Evolutionary conservation across 2,113 vertebrate species (phyloP).

Genomic region (Eublepharis macularius): DNA sequence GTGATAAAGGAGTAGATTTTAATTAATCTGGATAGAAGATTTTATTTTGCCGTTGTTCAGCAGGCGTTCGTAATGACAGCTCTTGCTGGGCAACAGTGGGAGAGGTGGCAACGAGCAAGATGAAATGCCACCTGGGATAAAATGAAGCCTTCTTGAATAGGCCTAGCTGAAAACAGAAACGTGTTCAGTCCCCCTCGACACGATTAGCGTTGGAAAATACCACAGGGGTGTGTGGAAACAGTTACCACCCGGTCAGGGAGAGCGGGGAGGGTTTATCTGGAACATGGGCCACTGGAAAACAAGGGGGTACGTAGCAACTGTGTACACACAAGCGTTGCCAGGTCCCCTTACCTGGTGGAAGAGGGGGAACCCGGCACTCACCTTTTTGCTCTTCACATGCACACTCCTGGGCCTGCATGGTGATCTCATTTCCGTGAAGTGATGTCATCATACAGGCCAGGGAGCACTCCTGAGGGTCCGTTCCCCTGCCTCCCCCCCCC

Average conservation of each 20-base stretch:
- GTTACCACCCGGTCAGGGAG: background rate
- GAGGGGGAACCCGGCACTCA: too few species aligned
- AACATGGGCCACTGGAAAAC: background rate
- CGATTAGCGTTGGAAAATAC: background rate
- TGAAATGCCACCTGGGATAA: background rate
- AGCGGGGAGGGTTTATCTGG: background rate
- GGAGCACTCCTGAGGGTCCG: too few species aligned
- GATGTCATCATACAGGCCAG: too few species aligned
- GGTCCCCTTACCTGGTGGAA: too few species aligned
- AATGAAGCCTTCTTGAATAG: background rate
- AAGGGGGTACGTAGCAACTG: too few species aligned
- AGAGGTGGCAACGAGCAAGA: background rate
- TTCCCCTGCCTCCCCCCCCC: too few species aligned
- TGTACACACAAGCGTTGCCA: too few species aligned
- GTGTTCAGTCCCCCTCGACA: background rate
- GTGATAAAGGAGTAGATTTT: background rate
- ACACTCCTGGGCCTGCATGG: too few species aligned
- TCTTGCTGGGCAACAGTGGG: rapidly evolving
- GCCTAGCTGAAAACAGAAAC: background rate
- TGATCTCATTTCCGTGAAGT: too few species aligned
- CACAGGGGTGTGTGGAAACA: too few species aligned
- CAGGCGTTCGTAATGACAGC: rapidly evolving
- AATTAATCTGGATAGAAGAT: background rate
- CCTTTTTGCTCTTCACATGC: too few species aligned
- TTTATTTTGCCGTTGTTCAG: too few species aligned